Base-by-base conservation (phyloP, 2,113 vertebrate genomes). In the Cyanistes caeruleus region DNA sequence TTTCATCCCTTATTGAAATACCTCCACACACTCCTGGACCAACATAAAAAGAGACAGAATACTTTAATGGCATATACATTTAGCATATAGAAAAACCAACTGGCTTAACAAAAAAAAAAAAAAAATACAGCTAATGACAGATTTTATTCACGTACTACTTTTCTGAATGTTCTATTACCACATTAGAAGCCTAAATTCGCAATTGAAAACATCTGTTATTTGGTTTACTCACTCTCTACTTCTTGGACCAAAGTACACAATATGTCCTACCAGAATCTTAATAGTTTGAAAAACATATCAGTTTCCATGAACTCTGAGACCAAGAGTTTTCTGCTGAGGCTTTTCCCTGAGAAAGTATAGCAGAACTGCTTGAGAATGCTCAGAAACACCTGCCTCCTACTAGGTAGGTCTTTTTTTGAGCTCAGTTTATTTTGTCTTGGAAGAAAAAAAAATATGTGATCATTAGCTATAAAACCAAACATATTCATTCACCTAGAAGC, bases 171-270 rank as follows among this genome's bases (percentile, higher is more conserved):
- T 94, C 81, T 77, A 65, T 65, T 48, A 78, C 70, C 35, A 76
- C 79, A 78, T 58, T 73, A 91, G 78, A 95, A 96, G 22, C 24
- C 74, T 72, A 80, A 44, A 76, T 67, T 63, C 91, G 58, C 48
- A 83, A 80, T 56, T 95, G 91, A 84, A 96, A 97, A 82, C 89
- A 97, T 73, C 48, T 97, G 67, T 63, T 84, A 20, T 81, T 86
- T 90, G 93, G 76, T 46, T 90, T 91, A 89, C 82, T 94, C 17
- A 22, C 20, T 73, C 70, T 90, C 68, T 89, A 65, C 55, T 94
- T 91, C 82, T 79, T 90, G 58, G 79, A 93, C 35, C 27, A 93
- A 89, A 96, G 63, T 19, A 84, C 91, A 76, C 55, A 88, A 35
- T 31, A 27, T 68, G 78, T 56, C 84, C 90, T 84, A 86, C 82